These are phyloP conservation scores for Drosophila murphyi DNA, from an alignment of 1,140 invertebrate species.

Conservation along the genomic window DNA sequence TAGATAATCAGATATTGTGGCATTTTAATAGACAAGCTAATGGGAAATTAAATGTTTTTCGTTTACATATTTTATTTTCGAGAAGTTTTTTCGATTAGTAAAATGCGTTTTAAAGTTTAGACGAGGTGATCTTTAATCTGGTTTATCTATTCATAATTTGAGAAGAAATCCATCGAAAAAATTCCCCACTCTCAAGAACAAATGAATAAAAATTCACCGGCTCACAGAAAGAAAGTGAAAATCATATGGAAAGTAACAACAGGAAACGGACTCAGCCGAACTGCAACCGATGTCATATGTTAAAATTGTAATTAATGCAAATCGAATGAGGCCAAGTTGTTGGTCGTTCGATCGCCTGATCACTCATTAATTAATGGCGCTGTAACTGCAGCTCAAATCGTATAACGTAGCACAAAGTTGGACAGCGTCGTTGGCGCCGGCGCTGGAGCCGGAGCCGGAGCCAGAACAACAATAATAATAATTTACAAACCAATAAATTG, in stretches of 20 bases:
- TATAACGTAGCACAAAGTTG: slow-evolving; percentile 67
- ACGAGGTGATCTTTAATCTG: neutral
- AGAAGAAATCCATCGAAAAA: slow-evolving; percentile 12
- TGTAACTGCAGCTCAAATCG: slow-evolving; percentile 68
- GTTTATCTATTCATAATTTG: neutral
- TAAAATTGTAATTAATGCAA: slow-evolving; percentile 69
- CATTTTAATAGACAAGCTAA: slow-evolving; percentile 19
- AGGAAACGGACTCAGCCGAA: slow-evolving; percentile 57
- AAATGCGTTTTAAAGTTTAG: neutral
- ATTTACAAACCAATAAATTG: slow-evolving; percentile 43
- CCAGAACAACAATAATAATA: slow-evolving; percentile 38
- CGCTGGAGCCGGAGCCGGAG: neutral
- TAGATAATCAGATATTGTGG: slow-evolving; percentile 26
- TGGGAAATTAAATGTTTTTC: slow-evolving; percentile 23
- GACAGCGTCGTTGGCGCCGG: slow-evolving; percentile 13
- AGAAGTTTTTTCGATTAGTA: neutral
- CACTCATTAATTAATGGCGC: slow-evolving; percentile 68
- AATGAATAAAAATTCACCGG: slow-evolving; percentile 47
- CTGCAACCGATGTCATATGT: slow-evolving; percentile 48
- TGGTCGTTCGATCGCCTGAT: slow-evolving; percentile 37
- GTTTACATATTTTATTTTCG: slow-evolving; percentile 4
- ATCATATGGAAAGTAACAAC: slow-evolving; percentile 57
- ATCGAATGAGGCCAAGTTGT: slow-evolving; percentile 57
- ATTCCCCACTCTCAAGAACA: slow-evolving; percentile 66
- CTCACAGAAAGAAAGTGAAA: slow-evolving; percentile 61